Base-by-base conservation (phyloP, 2,888 invertebrate species). In the Neoscelio sp. region DNA sequence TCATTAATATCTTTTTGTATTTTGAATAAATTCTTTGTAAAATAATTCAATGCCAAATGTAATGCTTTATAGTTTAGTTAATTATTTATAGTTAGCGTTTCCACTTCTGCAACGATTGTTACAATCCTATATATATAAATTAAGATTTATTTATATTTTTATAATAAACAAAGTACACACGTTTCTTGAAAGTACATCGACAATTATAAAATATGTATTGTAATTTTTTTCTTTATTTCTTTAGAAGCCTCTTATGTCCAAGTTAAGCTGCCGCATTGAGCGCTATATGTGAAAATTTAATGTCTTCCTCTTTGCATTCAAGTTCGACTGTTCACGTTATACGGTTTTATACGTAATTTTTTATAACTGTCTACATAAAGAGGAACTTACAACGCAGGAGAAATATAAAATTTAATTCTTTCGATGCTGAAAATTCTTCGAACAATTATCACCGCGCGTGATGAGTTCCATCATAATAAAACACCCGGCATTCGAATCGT, bases 381-480 rank as follows among this genome's bases (percentile, higher is more conserved):
- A 23, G 13, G 28, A 28, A 50, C 48, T 64, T 64, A 50, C 48
- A 54, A 15, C 15, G 38, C 42, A 65, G 54, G 42, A 44, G 65
- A 54, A 50, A 42, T 54, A 65, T 65, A 52, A 52, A 65, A 65
- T 65, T 40, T 52, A 42, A 23, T 54, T 38, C 12, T 20, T 20
- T 15, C 6, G 23, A 7, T 13, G 20, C 33, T 1, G 33, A 17
- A 60, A 30, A 68, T 68, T 44, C 58, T 58, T 68, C 58, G 58
- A 68, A 58, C 48, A 68, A 68, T 58, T 58, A 68, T 68, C 58
- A 68, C 38, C 46, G 48, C 46, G 48, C 48, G 58, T 48, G 58
- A 68, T 48, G 58, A 68, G 48, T 70, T 70, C 33, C 50, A 58
- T 70, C 58, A 70, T 54, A 35, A 46, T 56, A 38, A 54, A 35